Percentiles rank a stretch among this genome's conserved stretches.
phyloP scores from a whole-genome alignment of 1,140 invertebrate genomes.

The Polypedilum vanderplanki region DNA sequence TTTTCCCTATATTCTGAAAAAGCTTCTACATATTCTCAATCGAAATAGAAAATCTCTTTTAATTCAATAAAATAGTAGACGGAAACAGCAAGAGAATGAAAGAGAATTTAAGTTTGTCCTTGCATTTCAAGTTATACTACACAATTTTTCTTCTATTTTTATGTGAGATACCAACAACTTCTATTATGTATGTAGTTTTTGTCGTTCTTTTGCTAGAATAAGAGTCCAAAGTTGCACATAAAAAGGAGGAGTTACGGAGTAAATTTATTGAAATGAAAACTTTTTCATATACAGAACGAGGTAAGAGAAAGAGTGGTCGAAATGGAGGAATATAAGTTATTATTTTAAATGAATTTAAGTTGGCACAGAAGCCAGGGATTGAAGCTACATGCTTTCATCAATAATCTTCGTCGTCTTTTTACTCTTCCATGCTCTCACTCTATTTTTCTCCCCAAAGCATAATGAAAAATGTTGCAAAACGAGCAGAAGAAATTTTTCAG shows the following conservation, averaged over 20 bases:
- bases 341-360: conserved; percentile 17
- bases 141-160: no score
- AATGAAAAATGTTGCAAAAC: neutral
- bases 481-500: neutral
- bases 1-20: no score
- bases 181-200: no score
- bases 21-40: no score
- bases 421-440: neutral
- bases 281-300: conserved; percentile 1
- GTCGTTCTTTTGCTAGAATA: no score
- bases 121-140: no score
- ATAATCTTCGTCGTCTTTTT: neutral
- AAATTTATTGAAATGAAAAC: conserved; percentile 20
- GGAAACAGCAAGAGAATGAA: no score
- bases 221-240: no score
- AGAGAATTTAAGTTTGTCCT: no score
- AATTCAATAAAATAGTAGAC: no score
- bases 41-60: no score
- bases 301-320: neutral
- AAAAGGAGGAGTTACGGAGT: neutral
- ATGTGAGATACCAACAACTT: no score
- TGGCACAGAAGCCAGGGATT: neutral
- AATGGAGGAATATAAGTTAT: neutral
- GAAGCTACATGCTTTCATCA: conserved; percentile 10
- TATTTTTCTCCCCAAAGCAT: neutral